phyloP scores from a whole-genome alignment of 1,140 invertebrate genomes.

The Drosophila seguyi region DNA sequence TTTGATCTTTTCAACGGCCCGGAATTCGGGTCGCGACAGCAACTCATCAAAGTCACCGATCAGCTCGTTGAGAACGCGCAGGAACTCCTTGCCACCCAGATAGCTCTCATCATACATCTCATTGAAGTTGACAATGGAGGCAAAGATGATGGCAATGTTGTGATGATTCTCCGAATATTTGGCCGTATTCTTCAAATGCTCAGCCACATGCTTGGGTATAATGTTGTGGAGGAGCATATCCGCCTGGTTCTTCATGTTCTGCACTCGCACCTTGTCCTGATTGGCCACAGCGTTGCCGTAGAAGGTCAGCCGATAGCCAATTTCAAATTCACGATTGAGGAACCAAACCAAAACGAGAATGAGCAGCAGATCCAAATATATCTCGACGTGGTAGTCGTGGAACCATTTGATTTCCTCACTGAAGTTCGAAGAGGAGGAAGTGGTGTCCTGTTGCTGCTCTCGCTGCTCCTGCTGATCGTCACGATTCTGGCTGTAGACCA shows the following conservation, averaged over 20 bases:
- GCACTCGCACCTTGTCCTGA: slow-evolving; percentile 92
- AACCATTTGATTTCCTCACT: slow-evolving; percentile 84
- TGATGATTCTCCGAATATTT: slow-evolving; percentile 98
- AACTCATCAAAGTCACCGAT: slow-evolving; percentile 98
- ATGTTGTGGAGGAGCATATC: slow-evolving; percentile 98
- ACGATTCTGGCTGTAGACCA: slow-evolving; percentile 64
- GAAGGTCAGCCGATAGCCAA: slow-evolving; percentile 96
- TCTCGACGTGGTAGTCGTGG: slow-evolving; percentile 87
- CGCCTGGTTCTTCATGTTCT: slow-evolving; percentile 96
- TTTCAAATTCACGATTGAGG: slow-evolving; percentile 97
- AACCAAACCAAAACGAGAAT: slow-evolving; percentile 95
- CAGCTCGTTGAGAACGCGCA: slow-evolving; percentile 97
- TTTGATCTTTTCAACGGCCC: slow-evolving; percentile 98
- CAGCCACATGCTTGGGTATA: slow-evolving; percentile 97
- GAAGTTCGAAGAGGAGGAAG: slow-evolving; percentile 20
- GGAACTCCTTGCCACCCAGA: slow-evolving; percentile 95
- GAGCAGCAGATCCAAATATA: slow-evolving; percentile 92
- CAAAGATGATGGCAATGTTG: slow-evolving; percentile 97
- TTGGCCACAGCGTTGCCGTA: slow-evolving; percentile 96
- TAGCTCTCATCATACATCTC: slow-evolving; percentile 98
- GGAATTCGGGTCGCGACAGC: slow-evolving; percentile 92
- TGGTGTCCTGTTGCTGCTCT: not conserved
- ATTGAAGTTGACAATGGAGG: slow-evolving; percentile 97
- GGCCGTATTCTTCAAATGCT: slow-evolving; percentile 95
- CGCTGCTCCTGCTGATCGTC: slow-evolving; percentile 23